Base-by-base conservation (phyloP, 2,113 vertebrate genomes). In the Nycticebus coucang region DNA sequence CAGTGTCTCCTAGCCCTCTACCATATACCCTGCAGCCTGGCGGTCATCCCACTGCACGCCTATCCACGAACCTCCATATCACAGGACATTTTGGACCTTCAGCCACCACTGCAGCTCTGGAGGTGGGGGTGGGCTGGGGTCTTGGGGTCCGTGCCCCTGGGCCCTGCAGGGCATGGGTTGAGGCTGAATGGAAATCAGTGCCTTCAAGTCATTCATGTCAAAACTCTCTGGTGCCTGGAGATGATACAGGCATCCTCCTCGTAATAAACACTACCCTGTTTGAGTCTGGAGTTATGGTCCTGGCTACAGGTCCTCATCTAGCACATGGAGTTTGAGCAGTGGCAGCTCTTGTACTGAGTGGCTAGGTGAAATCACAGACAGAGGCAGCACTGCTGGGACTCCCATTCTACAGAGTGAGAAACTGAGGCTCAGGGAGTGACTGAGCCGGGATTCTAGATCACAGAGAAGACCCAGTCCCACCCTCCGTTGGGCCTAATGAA, bases 1-100 rank as follows among this genome's bases (percentile, higher is more conserved):
- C 72, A 93, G 97, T 3, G 37, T 98, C 15, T 98, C 96, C 0
- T 98, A 98, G 91, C 45, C 1, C 10, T 64, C 19, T 17, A 6
- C 24, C 75, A 6, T 30, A 53, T 64, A 13, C 24, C 4, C 11
- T 15, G 13, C 17, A 0, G 41, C 86, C 45, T 4, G 33, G 95
- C 33, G 26, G 37, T 79, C 5, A 10, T 41, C 66, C 66, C 2
- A 1, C 21, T 33, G 3, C 33, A 1, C 24, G n/a, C 26, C 41
- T 5, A 53, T 50, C n/a, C 24, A 69, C 75, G 69, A 62, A n/a
- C n/a, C 28, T 82, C 30, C 14, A 9, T 5, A 4, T 12, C 0
- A 0, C 59, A 35, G 75, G 57, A 72, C 33, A 3, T 22, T 45
- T n/a, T 2, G 7, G 66, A 57, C 37, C 79, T 59, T 60, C 30